Evolutionary conservation across 37 sponge, comb jelly and placozoan species (phyloP).

Genomic region (Petrosia ficiformis): DNA sequence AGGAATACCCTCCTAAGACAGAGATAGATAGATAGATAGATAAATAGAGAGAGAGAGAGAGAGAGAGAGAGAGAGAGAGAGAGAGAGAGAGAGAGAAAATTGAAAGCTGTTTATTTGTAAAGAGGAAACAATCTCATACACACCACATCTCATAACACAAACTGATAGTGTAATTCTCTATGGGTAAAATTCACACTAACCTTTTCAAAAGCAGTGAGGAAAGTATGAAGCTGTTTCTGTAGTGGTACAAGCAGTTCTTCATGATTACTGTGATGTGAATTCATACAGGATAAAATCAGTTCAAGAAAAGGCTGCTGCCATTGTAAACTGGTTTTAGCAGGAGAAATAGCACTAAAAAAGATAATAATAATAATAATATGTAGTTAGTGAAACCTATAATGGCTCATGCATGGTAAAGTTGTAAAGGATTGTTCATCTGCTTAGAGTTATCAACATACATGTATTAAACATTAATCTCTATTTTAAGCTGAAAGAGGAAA

Average conservation of each 20-base stretch:
- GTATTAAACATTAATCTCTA: too few relatives aligned
- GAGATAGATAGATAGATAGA: background rate
- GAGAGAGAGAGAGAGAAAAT: constrained; percentile 4
- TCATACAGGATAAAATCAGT: constrained; percentile 84
- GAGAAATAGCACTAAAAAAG: background rate
- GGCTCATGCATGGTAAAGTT: background rate
- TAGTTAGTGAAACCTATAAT: background rate
- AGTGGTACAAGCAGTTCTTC: constrained; percentile 76
- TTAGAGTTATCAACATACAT: background rate
- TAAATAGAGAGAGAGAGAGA: too few relatives aligned
- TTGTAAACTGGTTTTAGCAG: constrained; percentile 72
- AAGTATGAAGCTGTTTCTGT: constrained; percentile 71
- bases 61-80: constrained; percentile 4
- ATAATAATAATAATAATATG: background rate
- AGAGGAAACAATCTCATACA: too few relatives aligned
- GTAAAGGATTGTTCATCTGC: background rate
- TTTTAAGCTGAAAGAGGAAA: too few relatives aligned
- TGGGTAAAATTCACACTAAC: constrained; percentile 15
- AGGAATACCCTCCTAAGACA: constrained; percentile 65
- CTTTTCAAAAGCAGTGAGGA: constrained; percentile 76
- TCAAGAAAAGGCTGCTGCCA: constrained; percentile 94
- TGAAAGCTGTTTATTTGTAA: too few relatives aligned
- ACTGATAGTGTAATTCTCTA: too few relatives aligned
- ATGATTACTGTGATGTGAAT: constrained; percentile 61
- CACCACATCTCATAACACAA: too few relatives aligned